Base-by-base conservation (phyloP, 1,140 invertebrate species). In the Chionoecetes opilio region DNA sequence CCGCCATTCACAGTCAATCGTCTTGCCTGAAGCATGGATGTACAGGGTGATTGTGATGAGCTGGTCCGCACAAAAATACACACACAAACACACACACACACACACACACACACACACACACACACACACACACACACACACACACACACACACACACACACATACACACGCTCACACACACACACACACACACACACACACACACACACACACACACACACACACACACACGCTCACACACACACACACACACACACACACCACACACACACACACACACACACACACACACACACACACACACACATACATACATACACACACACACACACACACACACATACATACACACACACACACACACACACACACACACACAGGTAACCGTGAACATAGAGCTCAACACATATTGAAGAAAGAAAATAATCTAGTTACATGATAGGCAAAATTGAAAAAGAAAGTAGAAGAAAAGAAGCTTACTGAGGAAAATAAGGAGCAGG, bases 101-200 rank as follows among this genome's bases (percentile, higher is more conserved):
- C 31, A 87, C 85, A 87, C 85, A 87, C 85, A 87, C 85, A 87
- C 85, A 87, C 85, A 87, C 31, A 87, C 85, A 87, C n/a, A 87
- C 85, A 87, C 31, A 87, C 85, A 87, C 85, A 87, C 85, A 87
- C 85, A 53, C 34, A 87, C 34, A 87, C 34, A 34, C 34, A 87
- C 34, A 87, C 34, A 87, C 34, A 87, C 34, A 87, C 34, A 87
- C 34, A 87, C 34, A 87, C 34, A 87, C 34, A 87, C 34, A 87
- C 34, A 87, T 17, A 87, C 34, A 87, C 34, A 87, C 34, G 32
- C 32, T 31, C 32, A 32, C 32, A 86, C 53, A 63, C 53, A 6
- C 53, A 63, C 53, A 63, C 53, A 75, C 63, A 75, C 63, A 75
- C 63, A 75, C 63, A 75, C 63, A 75, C 63, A 75, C 63, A 75